phyloP scores from a whole-genome alignment of 1,140 invertebrate genomes.

The Aradophagus sp. region DNA sequence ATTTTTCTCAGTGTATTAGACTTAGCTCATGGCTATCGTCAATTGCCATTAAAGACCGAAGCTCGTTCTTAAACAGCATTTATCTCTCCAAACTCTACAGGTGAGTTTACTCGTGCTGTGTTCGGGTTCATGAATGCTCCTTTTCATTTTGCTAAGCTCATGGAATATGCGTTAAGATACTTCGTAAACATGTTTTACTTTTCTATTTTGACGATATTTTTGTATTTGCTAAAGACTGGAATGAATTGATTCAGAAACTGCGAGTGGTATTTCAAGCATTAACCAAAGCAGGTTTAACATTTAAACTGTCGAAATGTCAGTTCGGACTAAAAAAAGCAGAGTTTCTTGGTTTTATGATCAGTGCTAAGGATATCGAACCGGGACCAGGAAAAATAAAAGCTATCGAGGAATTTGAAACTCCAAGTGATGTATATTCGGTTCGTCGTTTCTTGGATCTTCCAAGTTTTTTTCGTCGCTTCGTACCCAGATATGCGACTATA shows the following conservation, averaged over 20 bases:
- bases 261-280: conserved; percentile 1
- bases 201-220: conserved; percentile 17
- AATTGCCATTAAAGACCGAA: background rate
- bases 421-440: conserved; percentile 5
- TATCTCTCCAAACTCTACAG: background rate
- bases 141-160: conserved; percentile 3
- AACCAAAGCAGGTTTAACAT: conserved; percentile 4
- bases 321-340: conserved; percentile 12
- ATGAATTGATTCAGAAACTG: conserved; percentile 2
- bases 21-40: background rate
- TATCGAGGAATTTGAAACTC: conserved; percentile 3
- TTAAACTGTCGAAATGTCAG: conserved; percentile 6
- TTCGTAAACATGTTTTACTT: conserved; percentile 2
- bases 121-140: conserved; percentile 3
- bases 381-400: conserved; percentile 1
- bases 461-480: conserved; percentile 7
- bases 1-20: too few species aligned
- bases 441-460: conserved; percentile 7
- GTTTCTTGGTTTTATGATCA: conserved; percentile 13
- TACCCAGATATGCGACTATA: conserved; percentile 1
- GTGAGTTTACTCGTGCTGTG: background rate
- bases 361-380: conserved; percentile 2
- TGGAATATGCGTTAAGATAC: conserved; percentile 6
- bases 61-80: background rate
- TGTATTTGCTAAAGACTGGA: background rate